phyloP scores from a whole-genome alignment of 2,113 vertebrate species.

The Chloropsis hardwickii region DNA sequence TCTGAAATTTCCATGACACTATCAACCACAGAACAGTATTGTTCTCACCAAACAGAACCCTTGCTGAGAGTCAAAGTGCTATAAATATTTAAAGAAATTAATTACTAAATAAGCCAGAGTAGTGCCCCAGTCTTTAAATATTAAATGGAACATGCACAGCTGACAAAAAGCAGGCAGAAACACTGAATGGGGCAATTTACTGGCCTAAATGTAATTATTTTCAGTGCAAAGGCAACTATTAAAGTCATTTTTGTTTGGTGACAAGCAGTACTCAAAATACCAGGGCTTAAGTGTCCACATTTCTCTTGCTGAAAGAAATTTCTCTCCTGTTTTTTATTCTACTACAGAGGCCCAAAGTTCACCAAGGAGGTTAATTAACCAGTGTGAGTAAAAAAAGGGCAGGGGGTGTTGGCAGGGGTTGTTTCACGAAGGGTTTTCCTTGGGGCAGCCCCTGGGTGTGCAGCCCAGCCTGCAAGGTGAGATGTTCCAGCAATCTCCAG shows the following conservation, averaged over 20 bases:
- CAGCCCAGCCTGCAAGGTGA: background rate
- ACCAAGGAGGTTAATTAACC: background rate
- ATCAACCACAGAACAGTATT: background rate
- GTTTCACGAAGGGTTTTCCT: background rate
- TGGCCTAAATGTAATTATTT: conserved; percentile 5
- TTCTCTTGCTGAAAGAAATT: background rate
- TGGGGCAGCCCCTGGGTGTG: background rate
- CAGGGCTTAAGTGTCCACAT: background rate
- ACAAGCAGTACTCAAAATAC: background rate
- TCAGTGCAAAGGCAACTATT: background rate
- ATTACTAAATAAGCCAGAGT: conserved; percentile 26
- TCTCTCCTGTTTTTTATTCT: background rate
- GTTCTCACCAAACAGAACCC: conserved; percentile 27
- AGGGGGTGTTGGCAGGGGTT: background rate
- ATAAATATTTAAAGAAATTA: conserved; percentile 69
- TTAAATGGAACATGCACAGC: background rate
- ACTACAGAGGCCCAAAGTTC: background rate
- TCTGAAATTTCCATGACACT: conserved; percentile 47
- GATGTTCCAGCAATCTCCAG: background rate
- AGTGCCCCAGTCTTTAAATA: background rate
- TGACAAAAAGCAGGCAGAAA: conserved; percentile 35
- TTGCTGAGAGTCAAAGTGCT: conserved; percentile 25
- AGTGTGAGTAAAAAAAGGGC: background rate
- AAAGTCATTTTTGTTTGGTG: background rate
- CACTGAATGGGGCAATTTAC: conserved; percentile 2